A percentile compares a stretch with the other conserved stretches of the same genome.
Conservation (phyloP, 2,113 vertebrate species). For the Nothoprocta pentlandii region DNA sequence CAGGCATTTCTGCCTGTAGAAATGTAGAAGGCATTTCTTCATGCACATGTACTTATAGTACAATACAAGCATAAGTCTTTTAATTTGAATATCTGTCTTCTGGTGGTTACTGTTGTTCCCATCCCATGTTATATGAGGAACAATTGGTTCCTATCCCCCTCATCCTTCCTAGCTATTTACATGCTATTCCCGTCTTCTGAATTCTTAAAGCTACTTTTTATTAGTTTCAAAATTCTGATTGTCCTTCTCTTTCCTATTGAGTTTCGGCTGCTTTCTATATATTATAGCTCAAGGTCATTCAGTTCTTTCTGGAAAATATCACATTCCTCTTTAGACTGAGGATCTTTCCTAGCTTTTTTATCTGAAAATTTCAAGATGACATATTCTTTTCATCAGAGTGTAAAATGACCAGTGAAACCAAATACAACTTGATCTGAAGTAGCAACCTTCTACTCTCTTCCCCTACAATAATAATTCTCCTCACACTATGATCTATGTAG, state of each 20-base stretch:
- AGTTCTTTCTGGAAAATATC: not conserved
- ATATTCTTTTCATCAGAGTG: not conserved
- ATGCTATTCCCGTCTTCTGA: not conserved
- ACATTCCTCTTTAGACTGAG: not conserved
- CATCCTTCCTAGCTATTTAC: not conserved
- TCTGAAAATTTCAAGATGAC: not conserved
- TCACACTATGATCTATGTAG: not conserved
- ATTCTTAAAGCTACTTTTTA: not conserved
- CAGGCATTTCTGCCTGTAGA: too few relatives aligned
- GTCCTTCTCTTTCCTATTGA: not conserved
- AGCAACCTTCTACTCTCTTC: not conserved
- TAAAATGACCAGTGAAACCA: not conserved
- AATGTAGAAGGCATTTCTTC: not conserved
- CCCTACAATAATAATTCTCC: not conserved
- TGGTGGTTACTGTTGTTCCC: not conserved
- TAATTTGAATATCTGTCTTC: not conserved
- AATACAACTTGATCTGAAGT: not conserved
- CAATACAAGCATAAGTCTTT: not conserved
- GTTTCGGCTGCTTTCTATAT: not conserved
- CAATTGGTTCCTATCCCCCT: not conserved
- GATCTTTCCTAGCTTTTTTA: not conserved
- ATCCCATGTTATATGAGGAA: not conserved
- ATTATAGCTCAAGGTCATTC: not conserved
- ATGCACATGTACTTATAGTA: not conserved
- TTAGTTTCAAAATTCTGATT: not conserved